Evolutionary conservation across 2,888 invertebrate species (phyloP), one percentile per base, ranked within the genome.

Genomic region (Dynastes hyllus): DNA sequence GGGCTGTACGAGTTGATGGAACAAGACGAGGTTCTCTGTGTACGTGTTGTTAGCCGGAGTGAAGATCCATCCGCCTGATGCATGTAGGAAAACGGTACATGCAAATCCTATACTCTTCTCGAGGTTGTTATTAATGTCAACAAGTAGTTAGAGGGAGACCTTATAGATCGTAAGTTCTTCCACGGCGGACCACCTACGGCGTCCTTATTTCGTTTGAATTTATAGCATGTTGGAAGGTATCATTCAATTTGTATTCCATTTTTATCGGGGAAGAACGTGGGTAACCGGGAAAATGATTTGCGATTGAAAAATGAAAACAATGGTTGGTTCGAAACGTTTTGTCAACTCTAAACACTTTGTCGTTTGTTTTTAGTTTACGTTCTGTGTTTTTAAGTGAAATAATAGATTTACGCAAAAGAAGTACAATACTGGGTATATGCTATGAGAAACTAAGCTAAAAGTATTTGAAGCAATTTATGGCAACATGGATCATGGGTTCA

Each of bases 51-150:
- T 8, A 8, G 45, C 8, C 11, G 45, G 45, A 45, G 11, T 8
- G 45, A 11, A 45, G 45, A 45, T 55, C n/a, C 55, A n/a, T 55
- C 55, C 55, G 55, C 55, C 32, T 66, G 66, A 66, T 66, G 66
- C 66, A 66, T 66, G 66, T 66, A 66, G 9, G 11, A 45, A 45
- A 45, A 45, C 45, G 45, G 11, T 11, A 45, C 66, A 66, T 66
- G 66, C 66, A 66, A 66, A 66, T 66, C 66, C 66, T 66, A 16
- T 45, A 8, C 11, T 45, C 45, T 45, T 45, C 45, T 45, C 45
- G 66, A 66, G 66, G 66, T 66, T 83, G 81, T 83, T 82, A 83
- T 84, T 84, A 83, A 84, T 84, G 84, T 84, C 83, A 83, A 84
- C 83, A 83, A 81, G 82, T 82, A 81, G 83, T 83, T 83, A 83